Evolutionary conservation across 2,113 vertebrate genomes (phyloP).

Genomic region (Corythoichthys haematopterus): DNA sequence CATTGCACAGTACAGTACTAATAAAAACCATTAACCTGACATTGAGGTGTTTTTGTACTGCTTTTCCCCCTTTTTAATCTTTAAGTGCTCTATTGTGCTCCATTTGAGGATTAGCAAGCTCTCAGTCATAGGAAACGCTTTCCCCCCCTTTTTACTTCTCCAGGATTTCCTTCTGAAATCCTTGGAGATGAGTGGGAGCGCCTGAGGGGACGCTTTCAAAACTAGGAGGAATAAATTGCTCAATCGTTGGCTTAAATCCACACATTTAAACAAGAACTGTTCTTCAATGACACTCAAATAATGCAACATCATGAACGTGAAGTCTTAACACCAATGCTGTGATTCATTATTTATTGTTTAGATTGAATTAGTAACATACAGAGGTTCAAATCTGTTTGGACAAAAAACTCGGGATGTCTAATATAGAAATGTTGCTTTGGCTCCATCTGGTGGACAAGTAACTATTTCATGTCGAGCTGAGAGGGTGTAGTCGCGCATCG

Average conservation of each 20-base stretch:
- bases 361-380: no score
- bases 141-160: conserved; percentile 39
- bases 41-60: neutral
- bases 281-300: conserved; percentile 15
- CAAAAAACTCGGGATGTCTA: no score
- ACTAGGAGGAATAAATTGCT: conserved; percentile 43
- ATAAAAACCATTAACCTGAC: neutral
- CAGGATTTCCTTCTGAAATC: conserved; percentile 20
- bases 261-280: conserved; percentile 21
- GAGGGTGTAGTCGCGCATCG: no score
- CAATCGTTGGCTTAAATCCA: conserved; percentile 24
- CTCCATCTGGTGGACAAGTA: neutral
- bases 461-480: no score
- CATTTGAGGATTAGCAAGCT: conserved; percentile 1
- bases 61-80: neutral
- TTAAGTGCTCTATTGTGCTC: neutral
- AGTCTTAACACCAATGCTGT: conserved; percentile 13
- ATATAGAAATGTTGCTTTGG: neutral
- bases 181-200: conserved; percentile 29
- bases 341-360: neutral
- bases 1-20: neutral
- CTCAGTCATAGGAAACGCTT: neutral
- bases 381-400: no score
- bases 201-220: conserved; percentile 40
- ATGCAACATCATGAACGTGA: conserved; percentile 9